Base-by-base conservation (phyloP, 2,113 vertebrate genomes). In the Oophaga pumilio region DNA sequence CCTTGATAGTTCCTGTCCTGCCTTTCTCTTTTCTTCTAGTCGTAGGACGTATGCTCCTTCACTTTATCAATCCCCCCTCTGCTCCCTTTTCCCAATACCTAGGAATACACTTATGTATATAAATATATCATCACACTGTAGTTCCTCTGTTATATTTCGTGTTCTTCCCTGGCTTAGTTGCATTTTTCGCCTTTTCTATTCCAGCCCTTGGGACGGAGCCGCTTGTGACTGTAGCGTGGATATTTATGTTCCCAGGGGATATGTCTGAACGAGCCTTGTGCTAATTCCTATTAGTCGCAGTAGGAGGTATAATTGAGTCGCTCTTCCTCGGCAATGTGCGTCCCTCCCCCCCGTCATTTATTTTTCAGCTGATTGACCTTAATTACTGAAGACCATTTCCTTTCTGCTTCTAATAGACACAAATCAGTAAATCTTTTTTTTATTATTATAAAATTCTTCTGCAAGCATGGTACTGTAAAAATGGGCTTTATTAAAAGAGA, bases 221-320 rank as follows among this genome's bases (percentile, higher is more conserved):
- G 6, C 15, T 17, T 28, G 10, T 20, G 64, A 17, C 66, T 57
- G 14, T 57, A 43, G 50, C 24, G n/a, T 26, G 62, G 33, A 11
- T 53, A 26, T 77, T 66, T 79, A 15, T 68, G 50, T 56, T 53
- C 5, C 52, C 76, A 68, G 11, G n/a, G 56, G 62, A 53, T 66
- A 14, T 64, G 49, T 28, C 13, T 53, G 59, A 79, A 52, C 56
- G 76, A 86, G 26, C 49, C 4, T 49, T 79, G 85, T 86, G 76
- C 60, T 86, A 86, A 79, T 86, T 86, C 76, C 24, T 80, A 86
- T 86, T 86, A 86, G 76, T 68, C 22, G 4, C 85, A 86, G 60
- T 57, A n/a, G 50, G 69, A 64, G 62, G 76, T 79, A 43, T 86
- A 69, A 86, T 86, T 79, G 52, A 86, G 85, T 50, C 62, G 84